These are phyloP conservation scores for Sturnira hondurensis DNA, from an alignment of 2,113 vertebrate genomes.

Conservation along the genomic window DNA sequence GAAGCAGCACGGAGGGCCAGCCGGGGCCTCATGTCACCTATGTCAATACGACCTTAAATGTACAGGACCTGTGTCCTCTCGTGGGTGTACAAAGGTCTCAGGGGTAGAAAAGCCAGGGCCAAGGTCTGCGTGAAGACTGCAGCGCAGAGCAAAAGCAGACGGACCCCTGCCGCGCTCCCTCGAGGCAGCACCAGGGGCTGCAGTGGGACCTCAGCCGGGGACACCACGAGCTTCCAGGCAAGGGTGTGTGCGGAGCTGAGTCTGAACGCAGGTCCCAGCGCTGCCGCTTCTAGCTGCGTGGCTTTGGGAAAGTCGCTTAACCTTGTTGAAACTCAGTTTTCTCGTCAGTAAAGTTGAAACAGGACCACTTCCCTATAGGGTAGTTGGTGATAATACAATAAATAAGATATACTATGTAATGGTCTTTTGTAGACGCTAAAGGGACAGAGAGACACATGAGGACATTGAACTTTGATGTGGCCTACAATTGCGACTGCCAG, in stretches of 20 bases:
- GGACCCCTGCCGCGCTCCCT: not conserved
- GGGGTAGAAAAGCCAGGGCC: not conserved
- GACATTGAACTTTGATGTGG: rapidly evolving
- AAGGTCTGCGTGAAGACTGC: not conserved
- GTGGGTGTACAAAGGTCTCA: not conserved
- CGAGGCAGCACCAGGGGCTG: not conserved
- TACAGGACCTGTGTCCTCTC: not conserved
- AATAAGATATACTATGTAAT: not conserved
- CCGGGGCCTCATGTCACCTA: not conserved
- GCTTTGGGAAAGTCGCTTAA: not conserved
- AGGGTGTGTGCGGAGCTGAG: not conserved
- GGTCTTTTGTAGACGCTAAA: not conserved
- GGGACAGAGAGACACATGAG: not conserved
- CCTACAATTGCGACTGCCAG: too few relatives aligned
- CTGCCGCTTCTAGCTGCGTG: not conserved
- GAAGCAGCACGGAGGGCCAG: not conserved
- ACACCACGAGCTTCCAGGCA: not conserved
- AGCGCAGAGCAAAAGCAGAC: not conserved
- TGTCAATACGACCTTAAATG: not conserved
- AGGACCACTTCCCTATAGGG: not conserved
- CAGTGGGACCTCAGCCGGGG: not conserved
- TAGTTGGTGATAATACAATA: not conserved
- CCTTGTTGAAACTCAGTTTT: not conserved
- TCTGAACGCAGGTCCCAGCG: not conserved
- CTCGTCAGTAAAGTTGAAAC: not conserved